These are phyloP conservation scores for Lineus longissimus DNA, from an alignment of 1,140 invertebrate genomes.

Conservation along the genomic window DNA sequence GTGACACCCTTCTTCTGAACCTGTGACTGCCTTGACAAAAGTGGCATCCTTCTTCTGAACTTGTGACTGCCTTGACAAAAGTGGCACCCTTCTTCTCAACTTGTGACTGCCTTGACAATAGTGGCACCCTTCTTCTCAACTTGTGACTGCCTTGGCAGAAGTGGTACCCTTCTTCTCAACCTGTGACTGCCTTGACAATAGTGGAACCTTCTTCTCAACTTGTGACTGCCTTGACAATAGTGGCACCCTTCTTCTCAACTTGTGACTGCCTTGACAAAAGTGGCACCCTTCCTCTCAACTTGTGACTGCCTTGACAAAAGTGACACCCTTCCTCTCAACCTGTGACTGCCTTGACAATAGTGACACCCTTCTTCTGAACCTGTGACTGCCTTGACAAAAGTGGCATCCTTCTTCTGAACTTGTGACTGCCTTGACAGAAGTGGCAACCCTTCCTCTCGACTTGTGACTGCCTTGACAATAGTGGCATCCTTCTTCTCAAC, in stretches of 20 bases:
- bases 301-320: not conserved
- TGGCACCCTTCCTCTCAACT: not conserved
- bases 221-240: not conserved
- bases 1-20: not conserved
- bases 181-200: too few species aligned
- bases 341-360: not conserved
- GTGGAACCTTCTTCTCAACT: not conserved
- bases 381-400: too few species aligned
- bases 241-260: not conserved
- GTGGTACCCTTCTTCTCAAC: not conserved
- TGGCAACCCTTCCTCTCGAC: not conserved
- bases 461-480: too few species aligned
- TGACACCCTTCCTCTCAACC: not conserved
- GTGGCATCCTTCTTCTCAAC: not conserved
- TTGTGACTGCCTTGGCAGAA: not conserved
- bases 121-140: not conserved
- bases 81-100: not conserved
- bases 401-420: not conserved
- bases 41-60: not conserved
- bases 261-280: too few species aligned
- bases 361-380: not conserved
- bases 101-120: too few species aligned
- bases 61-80: not conserved
- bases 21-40: too few species aligned
- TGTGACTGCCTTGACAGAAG: not conserved